Percentiles rank a stretch among this genome's conserved stretches.
Conservation (phyloP, 2,113 vertebrate species). For the Pycnonotus jocosus region DNA sequence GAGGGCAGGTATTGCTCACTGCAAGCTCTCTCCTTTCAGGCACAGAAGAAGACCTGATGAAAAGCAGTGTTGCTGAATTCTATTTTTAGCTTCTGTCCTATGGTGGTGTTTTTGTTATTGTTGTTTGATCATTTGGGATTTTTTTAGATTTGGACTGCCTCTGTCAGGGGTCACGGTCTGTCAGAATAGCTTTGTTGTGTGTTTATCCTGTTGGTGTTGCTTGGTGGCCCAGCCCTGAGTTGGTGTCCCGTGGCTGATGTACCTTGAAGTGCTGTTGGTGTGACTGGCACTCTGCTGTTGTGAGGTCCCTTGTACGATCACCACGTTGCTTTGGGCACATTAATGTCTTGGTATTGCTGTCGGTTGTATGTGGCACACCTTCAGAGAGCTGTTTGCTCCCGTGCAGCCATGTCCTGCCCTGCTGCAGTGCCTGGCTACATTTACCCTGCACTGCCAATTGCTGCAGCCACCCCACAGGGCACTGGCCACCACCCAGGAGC, state of each 20-base stretch:
- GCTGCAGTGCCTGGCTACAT: neutral
- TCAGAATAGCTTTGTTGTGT: neutral
- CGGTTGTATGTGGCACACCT: rapidly evolving
- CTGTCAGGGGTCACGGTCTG: neutral
- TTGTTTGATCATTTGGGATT: neutral
- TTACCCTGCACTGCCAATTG: rapidly evolving
- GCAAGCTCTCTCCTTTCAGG: neutral
- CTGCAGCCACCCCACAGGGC: neutral
- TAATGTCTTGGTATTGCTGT: neutral
- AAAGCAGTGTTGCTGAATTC: neutral
- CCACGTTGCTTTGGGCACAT: neutral
- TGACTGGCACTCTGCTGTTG: neutral
- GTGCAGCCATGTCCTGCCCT: neutral
- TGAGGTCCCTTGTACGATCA: neutral
- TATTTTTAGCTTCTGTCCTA: neutral
- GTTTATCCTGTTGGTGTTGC: neutral
- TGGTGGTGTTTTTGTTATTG: neutral
- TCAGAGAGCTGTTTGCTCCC: neutral
- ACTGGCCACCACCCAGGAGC: no score
- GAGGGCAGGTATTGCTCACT: neutral
- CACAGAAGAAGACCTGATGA: neutral
- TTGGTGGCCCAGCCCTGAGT: neutral
- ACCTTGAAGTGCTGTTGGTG: neutral
- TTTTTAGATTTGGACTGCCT: neutral
- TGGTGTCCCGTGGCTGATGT: neutral